These are phyloP conservation scores for Bradypus variegatus DNA, from an alignment of 2,797 vertebrate species.

Conservation along the genomic window DNA sequence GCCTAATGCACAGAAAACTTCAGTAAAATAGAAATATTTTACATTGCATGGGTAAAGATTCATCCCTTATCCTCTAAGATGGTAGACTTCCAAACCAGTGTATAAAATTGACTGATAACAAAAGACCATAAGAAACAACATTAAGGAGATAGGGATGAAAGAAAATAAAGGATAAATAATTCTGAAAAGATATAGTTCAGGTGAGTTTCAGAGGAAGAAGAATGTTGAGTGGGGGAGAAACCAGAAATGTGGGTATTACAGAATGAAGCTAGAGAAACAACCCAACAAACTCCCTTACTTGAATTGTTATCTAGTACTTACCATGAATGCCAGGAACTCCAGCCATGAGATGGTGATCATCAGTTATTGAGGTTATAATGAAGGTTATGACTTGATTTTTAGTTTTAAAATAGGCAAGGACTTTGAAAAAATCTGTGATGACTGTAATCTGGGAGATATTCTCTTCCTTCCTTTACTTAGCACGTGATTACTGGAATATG, in stretches of 20 bases:
- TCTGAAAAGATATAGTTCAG: not conserved
- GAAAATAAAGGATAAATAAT: not conserved
- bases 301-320: not conserved
- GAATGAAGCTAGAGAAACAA: not conserved
- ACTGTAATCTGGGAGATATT: not conserved
- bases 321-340: not conserved
- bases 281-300: not conserved
- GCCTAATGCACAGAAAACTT: not conserved
- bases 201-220: not conserved
- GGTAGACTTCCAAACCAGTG: not conserved
- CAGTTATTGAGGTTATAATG: not conserved
- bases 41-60: not conserved
- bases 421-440: not conserved
- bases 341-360: not conserved
- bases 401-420: not conserved
- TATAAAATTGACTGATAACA: not conserved
- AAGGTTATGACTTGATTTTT: not conserved
- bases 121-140: not conserved
- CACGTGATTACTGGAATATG: not conserved
- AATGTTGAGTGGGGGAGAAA: not conserved
- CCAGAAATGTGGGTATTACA: not conserved
- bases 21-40: not conserved
- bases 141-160: not conserved
- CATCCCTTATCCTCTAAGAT: not conserved
- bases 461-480: not conserved